phyloP scores from a whole-genome alignment of 1,140 invertebrate genomes.

The Sesamia nonagrioides region DNA sequence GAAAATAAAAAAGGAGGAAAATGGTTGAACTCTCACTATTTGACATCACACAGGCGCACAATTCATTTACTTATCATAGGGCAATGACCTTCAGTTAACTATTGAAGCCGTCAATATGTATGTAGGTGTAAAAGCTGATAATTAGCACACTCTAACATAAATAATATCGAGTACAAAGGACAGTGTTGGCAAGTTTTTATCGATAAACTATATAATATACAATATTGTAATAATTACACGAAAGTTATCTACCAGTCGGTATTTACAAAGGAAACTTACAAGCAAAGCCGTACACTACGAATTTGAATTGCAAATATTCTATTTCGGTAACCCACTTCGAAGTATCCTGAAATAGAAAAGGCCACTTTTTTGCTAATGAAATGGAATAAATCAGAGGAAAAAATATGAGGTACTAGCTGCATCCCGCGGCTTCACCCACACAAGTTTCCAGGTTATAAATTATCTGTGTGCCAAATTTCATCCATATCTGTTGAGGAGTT shows the following conservation, averaged over 20 bases:
- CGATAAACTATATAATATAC: slow-evolving; percentile 22
- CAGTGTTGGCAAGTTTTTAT: slow-evolving; percentile 47
- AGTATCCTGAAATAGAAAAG: slow-evolving; percentile 5
- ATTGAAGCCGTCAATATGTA: not conserved
- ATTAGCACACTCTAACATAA: slow-evolving; percentile 35
- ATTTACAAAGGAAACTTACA: slow-evolving; percentile 21
- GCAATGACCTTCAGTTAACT: slow-evolving; percentile 39
- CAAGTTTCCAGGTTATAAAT: too few species aligned
- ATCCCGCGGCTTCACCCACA: too few species aligned
- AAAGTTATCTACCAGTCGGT: slow-evolving; percentile 28
- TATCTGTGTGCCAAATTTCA: too few species aligned
- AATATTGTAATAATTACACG: slow-evolving; percentile 11
- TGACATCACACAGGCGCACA: slow-evolving; percentile 30
- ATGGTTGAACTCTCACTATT: slow-evolving; percentile 11
- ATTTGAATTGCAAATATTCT: slow-evolving; percentile 38
- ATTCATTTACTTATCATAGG: slow-evolving; percentile 27
- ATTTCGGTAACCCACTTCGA: not conserved
- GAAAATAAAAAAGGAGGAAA: slow-evolving; percentile 10
- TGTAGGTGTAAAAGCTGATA: slow-evolving; percentile 43
- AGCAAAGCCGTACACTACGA: slow-evolving; percentile 1
- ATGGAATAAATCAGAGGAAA: not conserved
- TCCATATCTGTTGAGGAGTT: too few species aligned
- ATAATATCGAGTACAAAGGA: slow-evolving; percentile 46
- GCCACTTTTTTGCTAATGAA: not conserved
- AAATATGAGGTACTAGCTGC: too few species aligned